Evolutionary conservation across 2,113 vertebrate species (phyloP).

Genomic region (Dipodomys spectabilis): DNA sequence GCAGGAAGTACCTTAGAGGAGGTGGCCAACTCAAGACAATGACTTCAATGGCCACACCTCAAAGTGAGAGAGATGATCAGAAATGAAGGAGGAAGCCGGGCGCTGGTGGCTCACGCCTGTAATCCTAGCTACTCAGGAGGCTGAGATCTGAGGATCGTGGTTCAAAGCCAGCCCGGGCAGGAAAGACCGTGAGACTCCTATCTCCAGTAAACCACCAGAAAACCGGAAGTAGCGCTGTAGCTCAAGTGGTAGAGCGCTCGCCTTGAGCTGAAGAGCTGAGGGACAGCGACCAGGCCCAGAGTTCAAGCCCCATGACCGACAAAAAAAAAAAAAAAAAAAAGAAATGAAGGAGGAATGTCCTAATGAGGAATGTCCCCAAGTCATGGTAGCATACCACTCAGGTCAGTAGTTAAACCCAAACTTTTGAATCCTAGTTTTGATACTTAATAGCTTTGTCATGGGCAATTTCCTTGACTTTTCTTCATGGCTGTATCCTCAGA

Average conservation of each 20-base stretch:
- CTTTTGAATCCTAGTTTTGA: conserved; percentile 10
- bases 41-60: not conserved
- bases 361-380: not conserved
- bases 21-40: not conserved
- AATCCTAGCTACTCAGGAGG: too few relatives aligned
- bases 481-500: not conserved
- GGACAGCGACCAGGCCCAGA: too few relatives aligned
- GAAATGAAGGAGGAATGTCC: not conserved
- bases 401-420: not conserved
- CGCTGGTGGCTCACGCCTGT: too few relatives aligned
- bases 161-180: too few relatives aligned
- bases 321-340: too few relatives aligned
- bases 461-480: not conserved
- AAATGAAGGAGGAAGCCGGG: not conserved
- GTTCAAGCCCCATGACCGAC: too few relatives aligned
- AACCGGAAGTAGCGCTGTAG: too few relatives aligned
- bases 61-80: not conserved
- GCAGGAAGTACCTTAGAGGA: not conserved
- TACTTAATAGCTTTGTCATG: conserved; percentile 29
- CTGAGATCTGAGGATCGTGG: too few relatives aligned
- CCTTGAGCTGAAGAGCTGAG: too few relatives aligned
- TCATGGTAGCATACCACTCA: not conserved
- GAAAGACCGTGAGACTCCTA: too few relatives aligned
- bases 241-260: too few relatives aligned
- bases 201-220: too few relatives aligned